Evolutionary conservation across 1,140 invertebrate species (phyloP).

Genomic region (Campoletis sonorensis): DNA sequence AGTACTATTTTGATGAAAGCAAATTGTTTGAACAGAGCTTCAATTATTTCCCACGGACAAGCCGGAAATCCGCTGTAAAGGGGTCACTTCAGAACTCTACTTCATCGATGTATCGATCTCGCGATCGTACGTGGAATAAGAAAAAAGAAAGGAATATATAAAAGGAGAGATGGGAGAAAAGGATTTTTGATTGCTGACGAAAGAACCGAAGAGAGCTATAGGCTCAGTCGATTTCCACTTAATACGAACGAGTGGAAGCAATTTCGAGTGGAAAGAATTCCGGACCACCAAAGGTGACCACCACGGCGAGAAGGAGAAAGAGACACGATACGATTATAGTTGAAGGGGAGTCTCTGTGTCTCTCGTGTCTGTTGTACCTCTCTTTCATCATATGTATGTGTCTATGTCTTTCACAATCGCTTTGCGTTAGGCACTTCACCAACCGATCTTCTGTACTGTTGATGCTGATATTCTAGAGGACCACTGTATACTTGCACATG

Average conservation of each 20-base stretch:
- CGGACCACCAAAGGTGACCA: slow-evolving; percentile 71
- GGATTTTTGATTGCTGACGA: slow-evolving; percentile 57
- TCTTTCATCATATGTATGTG: background rate
- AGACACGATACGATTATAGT: slow-evolving; percentile 34
- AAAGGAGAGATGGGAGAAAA: slow-evolving; percentile 34
- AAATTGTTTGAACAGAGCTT: background rate
- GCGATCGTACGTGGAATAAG: slow-evolving; percentile 52
- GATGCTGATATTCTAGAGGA: slow-evolving; percentile 40
- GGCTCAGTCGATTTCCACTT: slow-evolving; percentile 65
- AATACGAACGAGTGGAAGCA: slow-evolving; percentile 60
- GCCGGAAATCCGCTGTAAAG: too few species aligned
- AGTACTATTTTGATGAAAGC: background rate
- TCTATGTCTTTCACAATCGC: background rate
- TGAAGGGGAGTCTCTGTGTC: slow-evolving; percentile 35
- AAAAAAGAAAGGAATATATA: slow-evolving; percentile 43
- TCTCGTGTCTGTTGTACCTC: slow-evolving; percentile 28
- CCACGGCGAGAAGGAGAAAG: slow-evolving; percentile 39
- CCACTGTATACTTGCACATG: slow-evolving; percentile 39
- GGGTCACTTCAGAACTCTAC: too few species aligned
- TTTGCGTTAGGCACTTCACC: slow-evolving; percentile 48
- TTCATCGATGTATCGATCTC: slow-evolving; percentile 37
- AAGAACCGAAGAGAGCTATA: slow-evolving; percentile 41
- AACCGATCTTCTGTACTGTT: slow-evolving; percentile 42
- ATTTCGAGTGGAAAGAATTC: slow-evolving; percentile 69
- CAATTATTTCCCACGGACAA: background rate